Evolutionary conservation across 2,113 vertebrate genomes (phyloP).

Genomic region (Pluvialis apricaria): DNA sequence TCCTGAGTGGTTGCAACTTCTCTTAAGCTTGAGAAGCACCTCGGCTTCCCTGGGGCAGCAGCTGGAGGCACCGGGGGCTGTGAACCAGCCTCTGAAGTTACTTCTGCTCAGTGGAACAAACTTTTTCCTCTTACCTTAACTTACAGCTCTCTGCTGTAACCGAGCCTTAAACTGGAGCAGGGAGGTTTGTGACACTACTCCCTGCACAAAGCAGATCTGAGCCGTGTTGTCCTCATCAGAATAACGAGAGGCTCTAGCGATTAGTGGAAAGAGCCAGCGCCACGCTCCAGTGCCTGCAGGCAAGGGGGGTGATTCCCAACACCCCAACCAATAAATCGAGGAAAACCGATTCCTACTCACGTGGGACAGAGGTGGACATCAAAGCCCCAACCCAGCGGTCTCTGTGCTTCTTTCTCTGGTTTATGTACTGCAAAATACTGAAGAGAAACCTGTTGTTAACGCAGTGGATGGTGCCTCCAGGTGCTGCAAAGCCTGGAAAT

Average conservation of each 20-base stretch:
- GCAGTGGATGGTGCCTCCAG: fast-evolving
- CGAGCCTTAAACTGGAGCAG: background rate
- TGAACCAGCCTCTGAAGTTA: background rate
- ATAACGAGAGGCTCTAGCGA: fast-evolving
- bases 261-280: background rate
- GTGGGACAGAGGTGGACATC: constrained; percentile 80
- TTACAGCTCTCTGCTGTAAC: background rate
- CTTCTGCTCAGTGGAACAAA: background rate
- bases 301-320: background rate
- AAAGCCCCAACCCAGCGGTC: constrained; percentile 91
- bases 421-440: constrained; percentile 92
- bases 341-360: constrained; percentile 73
- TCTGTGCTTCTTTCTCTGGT: constrained; percentile 88
- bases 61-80: background rate
- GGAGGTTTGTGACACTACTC: background rate
- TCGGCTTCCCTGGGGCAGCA: background rate
- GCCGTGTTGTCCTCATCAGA: fast-evolving
- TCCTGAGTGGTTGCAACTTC: background rate
- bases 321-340: background rate
- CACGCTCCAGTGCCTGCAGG: background rate
- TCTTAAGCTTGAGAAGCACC: background rate
- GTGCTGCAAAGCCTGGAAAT: background rate
- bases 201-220: background rate
- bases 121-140: background rate
- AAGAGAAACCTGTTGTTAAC: background rate